Evolutionary conservation across 2,888 invertebrate species (phyloP).

Genomic region (Leucophora obtusa): DNA sequence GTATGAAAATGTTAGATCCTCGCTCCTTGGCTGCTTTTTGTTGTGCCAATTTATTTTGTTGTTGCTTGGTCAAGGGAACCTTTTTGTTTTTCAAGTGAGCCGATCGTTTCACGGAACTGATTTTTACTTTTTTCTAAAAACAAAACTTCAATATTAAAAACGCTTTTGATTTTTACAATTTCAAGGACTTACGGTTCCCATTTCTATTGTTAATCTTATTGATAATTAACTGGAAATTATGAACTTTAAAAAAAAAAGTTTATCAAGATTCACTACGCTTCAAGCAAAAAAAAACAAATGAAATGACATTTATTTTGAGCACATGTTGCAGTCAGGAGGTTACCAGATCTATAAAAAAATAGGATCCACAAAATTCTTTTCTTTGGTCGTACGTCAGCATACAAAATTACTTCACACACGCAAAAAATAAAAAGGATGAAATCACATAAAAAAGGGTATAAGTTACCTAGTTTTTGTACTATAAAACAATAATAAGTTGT

Average conservation of each 20-base stretch:
- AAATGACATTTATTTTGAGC: conserved; percentile 46
- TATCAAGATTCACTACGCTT: not conserved
- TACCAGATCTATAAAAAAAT: not conserved
- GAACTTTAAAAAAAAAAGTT: not conserved
- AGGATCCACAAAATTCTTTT: conserved; percentile 1
- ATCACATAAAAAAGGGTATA: too few relatives aligned
- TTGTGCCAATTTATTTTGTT: conserved; percentile 73
- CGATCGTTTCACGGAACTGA: conserved; percentile 77
- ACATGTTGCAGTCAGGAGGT: conserved; percentile 40
- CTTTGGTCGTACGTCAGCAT: too few relatives aligned
- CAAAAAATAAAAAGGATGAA: too few relatives aligned
- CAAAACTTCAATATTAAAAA: not conserved
- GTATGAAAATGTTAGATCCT: conserved; percentile 74
- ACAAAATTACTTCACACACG: too few relatives aligned
- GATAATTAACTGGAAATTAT: not conserved
- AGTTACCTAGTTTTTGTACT: too few relatives aligned
- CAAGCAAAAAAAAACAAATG: conserved; percentile 42
- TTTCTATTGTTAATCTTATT: conserved; percentile 9
- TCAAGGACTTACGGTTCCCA: conserved; percentile 51
- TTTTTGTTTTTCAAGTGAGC: conserved; percentile 77
- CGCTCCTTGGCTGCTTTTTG: conserved; percentile 71
- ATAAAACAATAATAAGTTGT: too few relatives aligned
- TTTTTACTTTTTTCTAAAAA: conserved; percentile 78
- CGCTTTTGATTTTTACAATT: not conserved
- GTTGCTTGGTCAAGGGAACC: conserved; percentile 74